These are phyloP conservation scores for Menidia beryllina DNA, from an alignment of 2,113 vertebrate species.

Conservation along the genomic window DNA sequence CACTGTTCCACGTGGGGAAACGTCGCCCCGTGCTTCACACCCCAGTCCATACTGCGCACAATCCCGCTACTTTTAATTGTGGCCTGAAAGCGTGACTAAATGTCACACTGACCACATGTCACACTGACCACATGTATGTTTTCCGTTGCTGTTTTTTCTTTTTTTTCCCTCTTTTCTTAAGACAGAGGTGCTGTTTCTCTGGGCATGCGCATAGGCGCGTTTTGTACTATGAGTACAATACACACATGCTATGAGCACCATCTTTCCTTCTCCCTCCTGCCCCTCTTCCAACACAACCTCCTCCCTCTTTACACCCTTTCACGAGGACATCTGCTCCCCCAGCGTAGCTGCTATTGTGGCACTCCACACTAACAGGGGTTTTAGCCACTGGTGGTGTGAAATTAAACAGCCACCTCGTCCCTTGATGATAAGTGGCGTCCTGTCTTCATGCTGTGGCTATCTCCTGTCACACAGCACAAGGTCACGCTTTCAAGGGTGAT, in stretches of 20 bases:
- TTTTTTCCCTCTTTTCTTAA: conserved; percentile 11
- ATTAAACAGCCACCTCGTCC: conserved; percentile 80
- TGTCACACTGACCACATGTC: conserved; percentile 3
- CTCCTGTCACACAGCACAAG: conserved; percentile 74
- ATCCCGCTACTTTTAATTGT: conserved; percentile 40
- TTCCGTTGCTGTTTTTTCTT: conserved; percentile 29
- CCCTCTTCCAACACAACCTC: conserved; percentile 53
- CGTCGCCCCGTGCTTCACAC: background rate
- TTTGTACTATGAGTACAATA: conserved; percentile 60
- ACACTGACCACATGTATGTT: conserved; percentile 13
- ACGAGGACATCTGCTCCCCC: conserved; percentile 79
- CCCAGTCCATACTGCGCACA: background rate
- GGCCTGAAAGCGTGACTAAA: conserved; percentile 15
- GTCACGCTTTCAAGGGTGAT: conserved; percentile 78
- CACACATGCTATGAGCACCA: conserved; percentile 26
- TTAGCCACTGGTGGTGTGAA: conserved; percentile 80
- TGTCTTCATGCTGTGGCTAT: conserved; percentile 76
- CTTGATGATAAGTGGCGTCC: conserved; percentile 77
- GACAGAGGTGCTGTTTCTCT: conserved; percentile 43
- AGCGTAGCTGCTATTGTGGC: conserved; percentile 74
- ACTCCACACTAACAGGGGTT: conserved; percentile 74
- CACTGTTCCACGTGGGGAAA: too few relatives aligned
- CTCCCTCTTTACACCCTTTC: conserved; percentile 74
- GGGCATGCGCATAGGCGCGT: conserved; percentile 57
- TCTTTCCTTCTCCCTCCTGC: conserved; percentile 48